Percentiles rank a stretch among this genome's conserved stretches.
phyloP scores from a whole-genome alignment of 2,797 vertebrate species.

The Diplodus sargus region DNA sequence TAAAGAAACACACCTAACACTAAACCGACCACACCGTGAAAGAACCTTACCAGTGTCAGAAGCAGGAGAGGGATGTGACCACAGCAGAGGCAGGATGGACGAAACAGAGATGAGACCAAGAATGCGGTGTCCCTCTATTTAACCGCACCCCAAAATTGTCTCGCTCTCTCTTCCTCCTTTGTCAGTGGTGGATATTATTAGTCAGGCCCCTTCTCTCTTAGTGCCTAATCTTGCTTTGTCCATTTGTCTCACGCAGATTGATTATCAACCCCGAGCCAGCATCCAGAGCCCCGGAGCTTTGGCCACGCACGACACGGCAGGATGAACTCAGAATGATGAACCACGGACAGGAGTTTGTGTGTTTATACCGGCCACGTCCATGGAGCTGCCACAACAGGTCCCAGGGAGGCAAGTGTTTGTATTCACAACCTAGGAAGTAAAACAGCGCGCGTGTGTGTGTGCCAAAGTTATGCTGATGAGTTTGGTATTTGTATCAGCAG shows the following conservation, averaged over 20 bases:
- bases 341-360: background rate
- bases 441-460: too few relatives aligned
- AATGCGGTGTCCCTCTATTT: slow-evolving; percentile 70
- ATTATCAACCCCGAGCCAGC: slow-evolving; percentile 24
- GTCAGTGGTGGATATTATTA: slow-evolving; percentile 79
- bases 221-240: slow-evolving; percentile 47
- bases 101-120: slow-evolving; percentile 53
- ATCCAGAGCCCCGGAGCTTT: slow-evolving; percentile 25
- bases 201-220: slow-evolving; percentile 56
- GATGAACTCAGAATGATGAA: slow-evolving; percentile 21
- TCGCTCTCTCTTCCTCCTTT: slow-evolving; percentile 60
- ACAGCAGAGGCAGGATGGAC: slow-evolving; percentile 43
- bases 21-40: slow-evolving; percentile 6
- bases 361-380: background rate
- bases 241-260: slow-evolving; percentile 57
- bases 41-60: slow-evolving; percentile 67
- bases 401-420: too few relatives aligned
- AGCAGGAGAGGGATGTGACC: slow-evolving; percentile 26
- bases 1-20: background rate
- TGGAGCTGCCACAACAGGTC: too few relatives aligned
- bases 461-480: too few relatives aligned
- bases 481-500: too few relatives aligned
- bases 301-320: background rate
- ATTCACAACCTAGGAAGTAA: too few relatives aligned
- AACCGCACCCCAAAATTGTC: slow-evolving; percentile 71